Conservation (phyloP, 1,140 invertebrate genomes). For the Eulimnadia texana region DNA sequence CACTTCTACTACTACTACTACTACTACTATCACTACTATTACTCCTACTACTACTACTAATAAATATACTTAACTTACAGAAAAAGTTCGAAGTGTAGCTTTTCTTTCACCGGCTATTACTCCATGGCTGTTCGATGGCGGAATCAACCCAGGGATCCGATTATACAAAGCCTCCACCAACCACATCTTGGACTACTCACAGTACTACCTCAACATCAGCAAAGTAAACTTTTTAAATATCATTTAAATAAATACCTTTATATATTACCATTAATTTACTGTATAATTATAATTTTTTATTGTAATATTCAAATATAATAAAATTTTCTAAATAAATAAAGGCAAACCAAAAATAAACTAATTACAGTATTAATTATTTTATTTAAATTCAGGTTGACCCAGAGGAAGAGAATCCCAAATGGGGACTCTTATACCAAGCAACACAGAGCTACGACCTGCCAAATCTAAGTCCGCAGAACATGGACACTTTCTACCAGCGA, state of each 20-base stretch:
- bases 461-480: neutral
- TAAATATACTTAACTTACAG: slow-evolving; percentile 9
- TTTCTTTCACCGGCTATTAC: slow-evolving; percentile 12
- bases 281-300: too few relatives aligned
- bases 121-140: slow-evolving; percentile 13
- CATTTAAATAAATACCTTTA: too few relatives aligned
- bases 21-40: too few relatives aligned
- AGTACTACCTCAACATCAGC: slow-evolving; percentile 12
- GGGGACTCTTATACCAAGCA: slow-evolving; percentile 11
- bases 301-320: too few relatives aligned
- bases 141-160: slow-evolving; percentile 11
- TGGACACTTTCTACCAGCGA: neutral
- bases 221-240: too few relatives aligned
- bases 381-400: neutral
- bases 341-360: too few relatives aligned
- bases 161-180: neutral
- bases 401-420: neutral
- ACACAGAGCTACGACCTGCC: slow-evolving; percentile 5
- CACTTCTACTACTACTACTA: too few relatives aligned
- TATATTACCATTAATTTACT: too few relatives aligned
- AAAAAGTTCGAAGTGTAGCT: slow-evolving; percentile 6
- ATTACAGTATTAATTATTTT: neutral
- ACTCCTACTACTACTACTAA: too few relatives aligned
- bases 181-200: neutral
- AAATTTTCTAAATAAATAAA: too few relatives aligned